Base-by-base conservation (phyloP, 2,113 vertebrate genomes). In the Rattus norvegicus region DNA sequence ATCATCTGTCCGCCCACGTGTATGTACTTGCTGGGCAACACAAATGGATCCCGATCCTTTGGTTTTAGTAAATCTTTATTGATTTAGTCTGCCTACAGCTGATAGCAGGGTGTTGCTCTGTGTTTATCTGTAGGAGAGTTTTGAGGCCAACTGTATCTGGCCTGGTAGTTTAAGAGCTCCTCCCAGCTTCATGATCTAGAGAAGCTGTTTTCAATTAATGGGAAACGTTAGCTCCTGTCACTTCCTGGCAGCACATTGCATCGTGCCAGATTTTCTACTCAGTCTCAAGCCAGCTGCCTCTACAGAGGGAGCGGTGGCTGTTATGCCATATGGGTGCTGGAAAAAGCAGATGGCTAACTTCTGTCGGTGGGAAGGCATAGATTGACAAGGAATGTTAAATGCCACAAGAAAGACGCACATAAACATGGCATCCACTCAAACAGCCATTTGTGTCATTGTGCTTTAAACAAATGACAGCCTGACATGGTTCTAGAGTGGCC, bases 231-330 rank as follows among this genome's bases (percentile, higher is more conserved):
- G 65, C 36, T 54, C 28, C 26, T 16, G 26, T 81, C 85, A 22
- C 56, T 43, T 28, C 10, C 36, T 69, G 3, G 56, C 28, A 70
- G 54, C 26, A 75, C 33, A 33, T 72, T 81, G 73, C 56, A 95
- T 69, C 75, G 65, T 93, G 63, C 81, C 72, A 22, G 7, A 59
- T 75, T 87, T 92, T 93, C 91, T 91, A 43, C 84, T 70, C 49
- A 30, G 22, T 88, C 70, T 76, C 2, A 24, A 52, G 75, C 69
- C 49, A 56, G 67, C 14, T 36, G 9, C 63, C 75, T 87, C 59
- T 89, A n/a, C 86, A 93, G 39, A 87, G 81, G 49, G 67, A 81
- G 54, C 6, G 22, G 59, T 73, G 49, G 61, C 75, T 79, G 54
- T 19, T 86, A 49, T 16, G 9, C 30, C 79, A 70, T 7, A 7